phyloP scores from a whole-genome alignment of 2,113 vertebrate genomes.

The Oreochromis tanganicae region DNA sequence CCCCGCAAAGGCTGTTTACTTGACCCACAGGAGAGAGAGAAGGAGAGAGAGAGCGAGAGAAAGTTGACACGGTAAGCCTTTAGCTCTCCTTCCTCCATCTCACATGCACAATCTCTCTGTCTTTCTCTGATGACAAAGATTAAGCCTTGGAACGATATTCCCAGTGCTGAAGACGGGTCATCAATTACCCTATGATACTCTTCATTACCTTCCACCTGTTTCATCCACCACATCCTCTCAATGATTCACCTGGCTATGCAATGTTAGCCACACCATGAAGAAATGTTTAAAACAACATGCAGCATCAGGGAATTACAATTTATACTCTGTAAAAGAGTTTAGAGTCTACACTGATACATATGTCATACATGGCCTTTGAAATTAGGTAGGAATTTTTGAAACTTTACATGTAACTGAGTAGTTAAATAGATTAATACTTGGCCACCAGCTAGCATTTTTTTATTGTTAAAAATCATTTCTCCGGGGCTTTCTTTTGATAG shows the following conservation, averaged over 20 bases:
- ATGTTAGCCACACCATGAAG: not conserved
- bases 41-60: slow-evolving; percentile 46
- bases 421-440: not conserved
- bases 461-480: not conserved
- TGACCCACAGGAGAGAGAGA: slow-evolving; percentile 72
- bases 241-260: not conserved
- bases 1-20: slow-evolving; percentile 74
- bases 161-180: slow-evolving; percentile 61
- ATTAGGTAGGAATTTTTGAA: not conserved
- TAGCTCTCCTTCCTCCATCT: slow-evolving; percentile 29
- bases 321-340: not conserved
- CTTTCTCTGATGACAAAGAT: slow-evolving; percentile 64
- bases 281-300: slow-evolving; percentile 3
- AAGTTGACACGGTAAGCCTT: slow-evolving; percentile 62
- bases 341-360: not conserved
- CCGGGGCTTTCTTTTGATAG: not conserved
- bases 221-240: slow-evolving; percentile 40
- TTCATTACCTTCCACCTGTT: slow-evolving; percentile 69
- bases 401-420: not conserved
- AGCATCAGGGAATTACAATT: not conserved
- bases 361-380: not conserved
- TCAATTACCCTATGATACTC: slow-evolving; percentile 65
- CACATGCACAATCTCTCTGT: slow-evolving; percentile 16
- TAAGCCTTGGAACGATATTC: slow-evolving; percentile 59
- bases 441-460: not conserved